A percentile compares a stretch with the other conserved stretches of the same genome.
Conservation (phyloP, 1,140 invertebrate species). For the Euura saliciscinereae region DNA sequence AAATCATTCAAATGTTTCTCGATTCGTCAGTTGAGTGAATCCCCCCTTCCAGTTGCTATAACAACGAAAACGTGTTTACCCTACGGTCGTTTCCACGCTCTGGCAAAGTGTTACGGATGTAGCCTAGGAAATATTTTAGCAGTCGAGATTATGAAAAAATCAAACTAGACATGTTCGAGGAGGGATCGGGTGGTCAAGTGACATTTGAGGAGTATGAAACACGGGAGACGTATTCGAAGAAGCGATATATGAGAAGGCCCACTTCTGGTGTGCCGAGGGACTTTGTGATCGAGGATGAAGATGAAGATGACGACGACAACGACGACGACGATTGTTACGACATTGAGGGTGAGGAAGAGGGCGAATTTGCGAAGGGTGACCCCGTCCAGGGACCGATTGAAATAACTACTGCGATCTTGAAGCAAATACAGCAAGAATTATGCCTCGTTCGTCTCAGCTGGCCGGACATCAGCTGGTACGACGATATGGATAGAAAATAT, state of each 20-base stretch:
- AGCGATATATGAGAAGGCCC: neutral
- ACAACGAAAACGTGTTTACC: no score
- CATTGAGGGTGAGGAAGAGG: conserved; percentile 21
- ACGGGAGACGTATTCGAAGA: neutral
- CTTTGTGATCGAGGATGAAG: neutral
- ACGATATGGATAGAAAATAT: conserved; percentile 55
- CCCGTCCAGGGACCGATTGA: conserved; percentile 35
- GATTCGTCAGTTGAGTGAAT: no score
- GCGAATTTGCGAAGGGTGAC: conserved; percentile 14
- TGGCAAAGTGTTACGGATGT: no score
- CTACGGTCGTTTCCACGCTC: no score
- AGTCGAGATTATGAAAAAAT: no score
- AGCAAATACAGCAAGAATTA: conserved; percentile 54
- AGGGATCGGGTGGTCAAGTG: neutral
- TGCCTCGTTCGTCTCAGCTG: conserved; percentile 61
- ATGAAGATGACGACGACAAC: conserved; percentile 13
- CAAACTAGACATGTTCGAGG: neutral
- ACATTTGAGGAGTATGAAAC: neutral
- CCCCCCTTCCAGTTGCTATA: no score
- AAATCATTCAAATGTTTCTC: no score
- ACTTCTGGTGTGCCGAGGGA: neutral
- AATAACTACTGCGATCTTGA: conserved; percentile 49
- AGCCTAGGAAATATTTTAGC: no score
- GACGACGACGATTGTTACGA: neutral
- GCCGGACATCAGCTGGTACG: conserved; percentile 39